Evolutionary conservation across 92 coral and sea anemone genomes (phyloP), one percentile per base, ranked within the genome.

Genomic region (Epizoanthus scotinus): DNA sequence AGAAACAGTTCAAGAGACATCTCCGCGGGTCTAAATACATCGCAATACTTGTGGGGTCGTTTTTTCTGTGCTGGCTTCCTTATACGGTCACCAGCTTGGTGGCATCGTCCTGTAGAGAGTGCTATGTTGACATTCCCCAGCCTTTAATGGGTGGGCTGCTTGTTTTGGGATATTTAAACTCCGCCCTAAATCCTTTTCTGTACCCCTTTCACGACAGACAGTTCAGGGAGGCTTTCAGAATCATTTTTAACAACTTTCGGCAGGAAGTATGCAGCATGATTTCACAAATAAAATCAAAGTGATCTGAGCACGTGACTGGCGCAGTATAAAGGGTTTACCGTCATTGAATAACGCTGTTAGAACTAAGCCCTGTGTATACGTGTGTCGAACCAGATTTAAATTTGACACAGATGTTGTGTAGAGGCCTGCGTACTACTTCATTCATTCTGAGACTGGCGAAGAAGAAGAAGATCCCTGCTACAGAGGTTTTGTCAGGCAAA

Each of bases 201-300:
- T 92, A 92, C 52, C 94, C 97, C 2, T 92, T 87, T 52, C 97
- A 92, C 61, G 94, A 92, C 78, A 87, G 93, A 75, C 97, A 92
- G 27, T 92, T 90, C 81, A 92, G 87, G 42, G 94, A 91, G 42
- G 97, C 92, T 22, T 90, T 92, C 64, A 85, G 83, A 36, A 85
- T 79, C 87, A 92, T 92, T 49, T 69, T 85, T 4, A 84, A 80
- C 22, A 78, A 34, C 25, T 25, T 22, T 34, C 67, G 66, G 14
- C 63, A 60, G 55, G 28, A 40, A 6, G 55, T 25, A 28, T 75
- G 7, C 36, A 36, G 24, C 68, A 36, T 57, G 80, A 58, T 56
- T 36, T 34, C 54, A n/a, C 57, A 26, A 27, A 42, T 34, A 9
- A 63, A 40, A 47, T 47, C 14, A 8, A 47, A 47, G 15, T 47